These are phyloP conservation scores for Harpalus rubripes DNA, from an alignment of 2,888 invertebrate species.

Conservation along the genomic window DNA sequence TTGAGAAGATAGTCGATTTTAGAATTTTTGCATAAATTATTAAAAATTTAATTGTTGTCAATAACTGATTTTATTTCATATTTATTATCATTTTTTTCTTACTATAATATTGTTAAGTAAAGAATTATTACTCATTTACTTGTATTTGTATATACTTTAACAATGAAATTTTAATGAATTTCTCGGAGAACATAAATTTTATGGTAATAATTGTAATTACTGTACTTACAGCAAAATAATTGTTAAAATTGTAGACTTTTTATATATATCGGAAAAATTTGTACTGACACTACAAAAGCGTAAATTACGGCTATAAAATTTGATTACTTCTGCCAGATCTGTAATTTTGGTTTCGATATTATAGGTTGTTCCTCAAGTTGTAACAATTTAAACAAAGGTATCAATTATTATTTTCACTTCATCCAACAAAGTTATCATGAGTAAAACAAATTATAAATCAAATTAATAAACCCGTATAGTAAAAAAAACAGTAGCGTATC, in stretches of 20 bases:
- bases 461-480: neutral
- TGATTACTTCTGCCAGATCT: neutral
- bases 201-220: constrained; percentile 12
- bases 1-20: neutral
- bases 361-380: neutral
- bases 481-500: neutral
- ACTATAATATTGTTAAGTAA: too few species aligned
- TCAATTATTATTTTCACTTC: neutral
- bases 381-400: neutral
- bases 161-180: too few species aligned
- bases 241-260: neutral
- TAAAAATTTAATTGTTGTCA: neutral
- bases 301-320: neutral
- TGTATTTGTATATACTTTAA: too few species aligned
- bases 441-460: neutral
- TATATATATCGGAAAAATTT: neutral
- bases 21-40: neutral
- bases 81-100: too few species aligned
- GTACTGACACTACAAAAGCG: neutral
- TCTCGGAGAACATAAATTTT: constrained; percentile 3
- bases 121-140: too few species aligned
- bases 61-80: too few species aligned
- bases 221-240: neutral
- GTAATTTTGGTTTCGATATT: neutral
- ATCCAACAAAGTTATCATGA: neutral